Evolutionary conservation across 1,140 invertebrate species (phyloP).

Genomic region (Ceratina australensis): DNA sequence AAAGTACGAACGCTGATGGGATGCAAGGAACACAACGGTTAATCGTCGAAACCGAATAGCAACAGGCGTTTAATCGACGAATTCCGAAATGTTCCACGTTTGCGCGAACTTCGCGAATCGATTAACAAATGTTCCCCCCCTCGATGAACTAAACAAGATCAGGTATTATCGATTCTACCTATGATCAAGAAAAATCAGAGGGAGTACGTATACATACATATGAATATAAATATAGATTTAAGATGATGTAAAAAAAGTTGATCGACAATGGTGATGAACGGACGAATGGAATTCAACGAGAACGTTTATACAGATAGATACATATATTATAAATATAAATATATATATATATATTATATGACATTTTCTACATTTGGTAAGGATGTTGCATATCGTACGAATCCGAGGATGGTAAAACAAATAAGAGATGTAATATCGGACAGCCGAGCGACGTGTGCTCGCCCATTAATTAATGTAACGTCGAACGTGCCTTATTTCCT

Average conservation of each 20-base stretch:
- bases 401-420: conserved; percentile 33
- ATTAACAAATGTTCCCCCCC: conserved; percentile 9
- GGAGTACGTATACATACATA: conserved; percentile 2
- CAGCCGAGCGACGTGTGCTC: conserved; percentile 53
- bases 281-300: conserved; percentile 42
- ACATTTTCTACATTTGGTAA: conserved; percentile 76
- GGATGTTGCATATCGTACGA: conserved; percentile 73
- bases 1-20: neutral
- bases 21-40: too few relatives aligned
- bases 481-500: conserved; percentile 78
- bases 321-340: conserved; percentile 56
- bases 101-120: neutral
- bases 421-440: conserved; percentile 58
- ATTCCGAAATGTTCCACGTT: neutral
- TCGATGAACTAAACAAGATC: neutral
- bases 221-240: conserved; percentile 45
- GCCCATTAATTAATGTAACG: conserved; percentile 74
- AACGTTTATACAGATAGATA: conserved; percentile 60
- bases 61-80: conserved; percentile 8
- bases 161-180: neutral
- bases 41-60: too few relatives aligned
- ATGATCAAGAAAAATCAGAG: conserved; percentile 1
- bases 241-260: conserved; percentile 39
- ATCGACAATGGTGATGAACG: conserved; percentile 47
- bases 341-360: conserved; percentile 64